phyloP scores from a whole-genome alignment of 2,797 vertebrate genomes.

The Ateles fusciceps region DNA sequence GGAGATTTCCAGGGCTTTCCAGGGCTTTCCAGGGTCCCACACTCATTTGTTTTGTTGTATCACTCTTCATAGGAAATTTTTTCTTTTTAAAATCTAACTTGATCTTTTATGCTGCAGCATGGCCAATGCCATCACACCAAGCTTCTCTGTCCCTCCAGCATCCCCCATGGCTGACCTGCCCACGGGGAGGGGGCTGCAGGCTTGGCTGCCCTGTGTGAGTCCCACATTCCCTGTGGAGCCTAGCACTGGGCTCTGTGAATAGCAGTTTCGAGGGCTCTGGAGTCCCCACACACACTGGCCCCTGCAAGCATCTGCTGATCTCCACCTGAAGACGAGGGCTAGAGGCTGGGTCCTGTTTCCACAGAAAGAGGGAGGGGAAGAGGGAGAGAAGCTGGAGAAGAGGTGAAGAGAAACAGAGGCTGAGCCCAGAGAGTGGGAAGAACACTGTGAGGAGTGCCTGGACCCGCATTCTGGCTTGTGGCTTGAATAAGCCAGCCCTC shows the following conservation, averaged over 20 bases:
- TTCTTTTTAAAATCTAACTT: background rate
- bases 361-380: background rate
- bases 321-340: background rate
- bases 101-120: background rate
- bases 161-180: background rate
- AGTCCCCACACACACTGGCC: fast-evolving
- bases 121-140: background rate
- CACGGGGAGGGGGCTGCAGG: background rate
- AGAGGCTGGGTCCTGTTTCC: background rate
- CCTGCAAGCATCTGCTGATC: background rate
- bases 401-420: background rate
- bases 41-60: background rate
- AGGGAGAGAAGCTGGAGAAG: background rate
- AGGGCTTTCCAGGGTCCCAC: background rate
- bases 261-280: background rate
- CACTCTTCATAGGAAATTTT: background rate
- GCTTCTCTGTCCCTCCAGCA: background rate
- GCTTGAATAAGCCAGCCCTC: background rate
- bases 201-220: background rate
- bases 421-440: background rate
- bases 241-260: background rate
- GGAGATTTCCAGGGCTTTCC: background rate
- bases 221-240: background rate
- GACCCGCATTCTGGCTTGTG: background rate
- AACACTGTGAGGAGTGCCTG: background rate